These are phyloP conservation scores for Myiozetetes cayanensis DNA, from an alignment of 2,113 vertebrate genomes.

Conservation along the genomic window DNA sequence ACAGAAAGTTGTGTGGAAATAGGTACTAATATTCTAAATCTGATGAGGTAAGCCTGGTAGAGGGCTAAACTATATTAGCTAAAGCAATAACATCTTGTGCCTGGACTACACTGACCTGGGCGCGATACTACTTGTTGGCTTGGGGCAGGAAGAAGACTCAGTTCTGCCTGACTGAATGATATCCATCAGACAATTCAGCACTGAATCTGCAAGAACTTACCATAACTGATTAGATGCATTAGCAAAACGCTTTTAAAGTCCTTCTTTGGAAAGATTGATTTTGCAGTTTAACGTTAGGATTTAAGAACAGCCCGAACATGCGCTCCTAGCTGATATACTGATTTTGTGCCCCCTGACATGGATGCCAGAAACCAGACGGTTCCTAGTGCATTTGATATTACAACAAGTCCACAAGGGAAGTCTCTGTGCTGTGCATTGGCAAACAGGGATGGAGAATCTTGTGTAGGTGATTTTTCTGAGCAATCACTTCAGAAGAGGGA, in stretches of 20 bases:
- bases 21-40: not conserved
- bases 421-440: not conserved
- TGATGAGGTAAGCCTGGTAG: not conserved
- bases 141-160: not conserved
- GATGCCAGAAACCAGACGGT: not conserved
- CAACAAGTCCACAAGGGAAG: not conserved
- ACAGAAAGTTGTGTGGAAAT: not conserved
- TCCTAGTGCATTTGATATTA: not conserved
- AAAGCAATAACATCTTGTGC: not conserved
- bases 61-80: not conserved
- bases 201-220: not conserved
- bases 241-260: not conserved
- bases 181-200: not conserved
- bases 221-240: not conserved
- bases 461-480: not conserved
- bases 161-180: accelerated
- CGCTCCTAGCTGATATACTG: not conserved
- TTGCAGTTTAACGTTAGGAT: not conserved
- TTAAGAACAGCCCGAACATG: not conserved
- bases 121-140: not conserved
- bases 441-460: not conserved
- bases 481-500: not conserved
- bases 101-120: not conserved
- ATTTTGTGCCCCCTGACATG: not conserved
- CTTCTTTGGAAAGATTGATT: not conserved